Conservation (phyloP, 2,797 vertebrate genomes). For the Toxotes lorentzi region DNA sequence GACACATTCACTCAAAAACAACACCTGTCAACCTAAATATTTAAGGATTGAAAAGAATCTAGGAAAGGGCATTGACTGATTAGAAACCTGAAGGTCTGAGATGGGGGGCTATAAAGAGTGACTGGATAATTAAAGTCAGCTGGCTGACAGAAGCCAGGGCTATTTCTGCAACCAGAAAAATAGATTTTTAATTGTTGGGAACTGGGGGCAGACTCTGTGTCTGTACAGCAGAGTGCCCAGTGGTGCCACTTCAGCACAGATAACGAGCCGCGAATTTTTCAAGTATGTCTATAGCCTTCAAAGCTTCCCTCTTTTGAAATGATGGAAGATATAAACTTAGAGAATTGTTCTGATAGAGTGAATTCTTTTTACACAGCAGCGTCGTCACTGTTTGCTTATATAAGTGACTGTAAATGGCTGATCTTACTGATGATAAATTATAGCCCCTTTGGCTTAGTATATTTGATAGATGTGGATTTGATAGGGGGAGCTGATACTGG, state of each 20-base stretch:
- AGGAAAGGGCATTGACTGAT: background rate
- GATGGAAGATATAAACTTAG: background rate
- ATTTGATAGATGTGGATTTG: background rate
- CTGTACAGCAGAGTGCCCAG: slow-evolving; percentile 1
- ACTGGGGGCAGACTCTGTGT: slow-evolving; percentile 23
- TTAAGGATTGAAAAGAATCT: slow-evolving; percentile 4
- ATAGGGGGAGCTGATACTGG: no score
- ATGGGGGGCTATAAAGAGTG: slow-evolving; percentile 18
- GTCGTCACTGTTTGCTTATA: background rate
- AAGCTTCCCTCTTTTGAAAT: background rate
- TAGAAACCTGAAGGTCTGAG: slow-evolving; percentile 23
- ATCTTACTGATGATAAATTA: background rate
- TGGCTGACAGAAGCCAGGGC: slow-evolving; percentile 36
- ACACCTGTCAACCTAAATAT: slow-evolving; percentile 2
- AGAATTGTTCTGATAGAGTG: background rate
- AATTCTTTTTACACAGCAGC: background rate
- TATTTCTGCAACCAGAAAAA: slow-evolving; percentile 39
- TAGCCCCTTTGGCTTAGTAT: background rate
- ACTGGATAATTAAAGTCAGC: slow-evolving; percentile 42
- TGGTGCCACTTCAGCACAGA: slow-evolving; percentile 6
- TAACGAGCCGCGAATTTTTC: slow-evolving; percentile 20
- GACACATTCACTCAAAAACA: background rate
- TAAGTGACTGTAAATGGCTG: background rate
- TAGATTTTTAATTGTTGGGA: slow-evolving; percentile 37
- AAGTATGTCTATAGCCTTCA: background rate